These are phyloP conservation scores for Mugil cephalus DNA, from an alignment of 2,113 vertebrate species.

Conservation along the genomic window DNA sequence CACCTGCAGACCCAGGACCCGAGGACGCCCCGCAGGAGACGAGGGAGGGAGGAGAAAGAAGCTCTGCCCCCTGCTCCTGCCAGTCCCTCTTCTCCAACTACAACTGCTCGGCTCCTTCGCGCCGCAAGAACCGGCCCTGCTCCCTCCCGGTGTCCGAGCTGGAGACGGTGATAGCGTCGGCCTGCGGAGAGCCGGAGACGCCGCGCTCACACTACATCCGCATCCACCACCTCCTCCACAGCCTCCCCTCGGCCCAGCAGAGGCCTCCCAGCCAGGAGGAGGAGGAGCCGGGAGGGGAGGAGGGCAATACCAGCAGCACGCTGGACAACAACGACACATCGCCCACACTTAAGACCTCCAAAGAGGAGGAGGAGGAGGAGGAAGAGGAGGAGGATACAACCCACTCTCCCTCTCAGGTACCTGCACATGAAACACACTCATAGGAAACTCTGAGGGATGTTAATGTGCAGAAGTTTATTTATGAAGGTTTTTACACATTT, in stretches of 20 bases:
- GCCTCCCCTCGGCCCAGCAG: slow-evolving; percentile 90
- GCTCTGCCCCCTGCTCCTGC: slow-evolving; percentile 73
- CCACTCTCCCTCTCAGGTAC: slow-evolving; percentile 79
- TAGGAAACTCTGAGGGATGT: too few species aligned
- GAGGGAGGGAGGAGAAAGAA: slow-evolving; percentile 43
- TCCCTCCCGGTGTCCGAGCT: slow-evolving; percentile 96
- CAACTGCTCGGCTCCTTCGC: slow-evolving; percentile 58
- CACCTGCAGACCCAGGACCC: slow-evolving; percentile 42
- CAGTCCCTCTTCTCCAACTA: slow-evolving; percentile 61
- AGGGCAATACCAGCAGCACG: slow-evolving; percentile 21
- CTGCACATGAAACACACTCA: too few species aligned
- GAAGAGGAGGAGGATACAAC: slow-evolving; percentile 78
- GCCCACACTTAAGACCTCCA: slow-evolving; percentile 59
- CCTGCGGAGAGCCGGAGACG: slow-evolving; percentile 93
- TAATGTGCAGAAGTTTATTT: too few species aligned
- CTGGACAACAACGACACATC: slow-evolving; percentile 46
- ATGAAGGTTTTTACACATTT: too few species aligned
- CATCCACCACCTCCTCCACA: slow-evolving; percentile 96
- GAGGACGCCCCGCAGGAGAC: slow-evolving; percentile 58
- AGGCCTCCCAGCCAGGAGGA: slow-evolving; percentile 80
- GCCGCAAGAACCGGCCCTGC: slow-evolving; percentile 91
- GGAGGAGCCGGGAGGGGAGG: slow-evolving; percentile 58
- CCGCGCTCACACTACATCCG: slow-evolving; percentile 96
- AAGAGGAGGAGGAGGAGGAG: slow-evolving; percentile 84
- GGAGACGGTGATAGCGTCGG: slow-evolving; percentile 94